These are phyloP conservation scores for Capra hircus DNA, from an alignment of 2,113 vertebrate species.

Conservation along the genomic window DNA sequence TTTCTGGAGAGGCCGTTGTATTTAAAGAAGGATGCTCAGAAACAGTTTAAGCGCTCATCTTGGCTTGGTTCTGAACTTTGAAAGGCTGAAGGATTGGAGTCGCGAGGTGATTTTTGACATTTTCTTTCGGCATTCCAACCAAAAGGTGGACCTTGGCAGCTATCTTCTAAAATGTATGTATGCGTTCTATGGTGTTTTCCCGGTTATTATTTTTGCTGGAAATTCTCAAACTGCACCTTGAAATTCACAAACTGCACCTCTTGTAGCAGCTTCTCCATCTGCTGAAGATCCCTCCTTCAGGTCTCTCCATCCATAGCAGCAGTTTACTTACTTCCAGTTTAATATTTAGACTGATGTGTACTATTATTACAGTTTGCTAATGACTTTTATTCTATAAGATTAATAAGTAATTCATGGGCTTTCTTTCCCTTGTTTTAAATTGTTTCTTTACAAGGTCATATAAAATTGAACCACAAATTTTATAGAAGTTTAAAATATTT, in stretches of 20 bases:
- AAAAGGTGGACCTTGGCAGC: not conserved
- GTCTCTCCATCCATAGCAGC: not conserved
- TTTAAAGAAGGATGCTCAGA: slow-evolving; percentile 33
- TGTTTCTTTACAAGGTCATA: slow-evolving; percentile 45
- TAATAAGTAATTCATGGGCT: not conserved
- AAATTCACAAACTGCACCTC: not conserved
- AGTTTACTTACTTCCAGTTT: not conserved
- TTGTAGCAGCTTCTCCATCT: not conserved
- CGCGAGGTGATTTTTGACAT: slow-evolving; percentile 37
- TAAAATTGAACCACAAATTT: not conserved
- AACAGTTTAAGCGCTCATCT: not conserved
- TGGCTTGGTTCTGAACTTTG: slow-evolving; percentile 55
- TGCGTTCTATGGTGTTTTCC: not conserved
- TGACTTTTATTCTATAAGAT: not conserved
- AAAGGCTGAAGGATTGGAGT: not conserved
- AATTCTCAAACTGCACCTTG: not conserved
- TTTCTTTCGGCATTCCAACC: not conserved
- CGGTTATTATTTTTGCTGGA: slow-evolving; percentile 9
- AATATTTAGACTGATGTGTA: not conserved
- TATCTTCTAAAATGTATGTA: not conserved
- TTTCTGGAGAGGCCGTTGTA: slow-evolving; percentile 12
- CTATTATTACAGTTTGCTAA: not conserved
- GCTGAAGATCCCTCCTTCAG: not conserved
- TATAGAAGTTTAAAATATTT: not conserved
- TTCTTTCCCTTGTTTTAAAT: not conserved